Evolutionary conservation across 2,113 vertebrate species (phyloP), one percentile per base, ranked within the genome.

Genomic region (Ciconia stormi): DNA sequence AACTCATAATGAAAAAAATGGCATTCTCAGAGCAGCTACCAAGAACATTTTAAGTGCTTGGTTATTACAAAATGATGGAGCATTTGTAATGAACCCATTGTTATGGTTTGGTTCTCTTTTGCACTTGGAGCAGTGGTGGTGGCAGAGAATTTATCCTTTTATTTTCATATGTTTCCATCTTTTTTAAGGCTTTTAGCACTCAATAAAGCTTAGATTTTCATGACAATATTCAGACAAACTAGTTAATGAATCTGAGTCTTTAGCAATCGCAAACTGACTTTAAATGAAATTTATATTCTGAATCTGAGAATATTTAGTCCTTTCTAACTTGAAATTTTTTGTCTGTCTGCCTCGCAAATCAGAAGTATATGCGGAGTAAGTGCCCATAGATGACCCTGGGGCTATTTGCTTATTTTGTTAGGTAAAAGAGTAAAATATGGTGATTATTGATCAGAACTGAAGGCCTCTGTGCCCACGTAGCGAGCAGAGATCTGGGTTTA

Each of bases 21-120:
- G 95, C 95, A 95, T 97, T 62, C 84, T 97, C 81, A 8, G 96
- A 97, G 96, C 90, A 86, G 95, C 97, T 97, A 97, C 97, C 88
- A 96, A 94, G 84, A 90, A 5, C 82, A 88, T 95, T 97, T 95
- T 93, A 91, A 96, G 90, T 83, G 67, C 82, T 86, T 71, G 84
- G 97, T 97, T 98, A 98, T 98, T 97, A 93, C 93, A 97, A 97
- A 98, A 98, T 93, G 96, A 98, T 96, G 95, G 94, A 96, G 87
- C 42, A 23, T 87, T 95, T 91, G 87, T 96, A 96, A 96, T 90
- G 89, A 96, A 82, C 50, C 93, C 79, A 97, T 97, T 97, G 97
- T 97, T 96, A 94, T 97, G 95, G 71, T 90, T 94, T 97, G 78
- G 63, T 95, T 95, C 93, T 74, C 55, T 88, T 95, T 91, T 82